Evolutionary conservation across 2,113 vertebrate species (phyloP), one percentile per base, ranked within the genome.

Genomic region (Origma solitaria): DNA sequence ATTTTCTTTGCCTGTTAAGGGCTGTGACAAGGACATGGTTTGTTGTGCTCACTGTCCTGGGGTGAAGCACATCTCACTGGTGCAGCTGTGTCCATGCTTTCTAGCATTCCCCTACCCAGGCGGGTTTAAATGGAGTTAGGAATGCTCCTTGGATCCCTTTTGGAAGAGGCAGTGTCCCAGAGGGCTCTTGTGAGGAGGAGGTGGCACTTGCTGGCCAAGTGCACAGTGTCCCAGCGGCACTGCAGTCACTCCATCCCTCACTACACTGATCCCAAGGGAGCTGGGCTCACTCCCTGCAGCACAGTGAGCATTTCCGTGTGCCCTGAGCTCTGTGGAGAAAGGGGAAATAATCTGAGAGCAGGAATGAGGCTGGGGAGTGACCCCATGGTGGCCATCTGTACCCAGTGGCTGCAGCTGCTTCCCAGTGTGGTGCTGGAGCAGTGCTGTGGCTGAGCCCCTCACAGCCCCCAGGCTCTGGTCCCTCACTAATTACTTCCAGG

Each of bases 401-500:
- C 73, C 70, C 19, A 4, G 82, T 2, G 42, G 66, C 87, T 65
- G n/a, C 60, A 4, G 80, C 86, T 66, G 33, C 47, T 84, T 20
- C 80, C 33, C 27, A 20, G 60, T 3, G 0, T 0, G 4, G n/a
- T 6, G 10, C 92, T 13, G 14, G 62, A 80, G 64, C 68, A 25
- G 72, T 0, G 0, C 65, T 40, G 68, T n/a, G 2, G 5, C 76
- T 13, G 78, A 91, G 73, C 87, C 1, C 65, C 76, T 37, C 9
- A 0, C 0, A 0, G 69, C 53, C 75, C 73, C 61, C 2, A 1
- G 83, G 91, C 91, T 82, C 81, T 3, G 9, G 54, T 70, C 84
- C 92, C 68, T 90, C 93, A 64, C 90, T 96, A 96, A 97, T 97
- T 97, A 93, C 93, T 97, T 94, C 93, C 75, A 90, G 92, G 94